Percentiles rank a stretch among this genome's conserved stretches.
phyloP scores from a whole-genome alignment of 2,888 invertebrate species.

The Limnephilus auricula region DNA sequence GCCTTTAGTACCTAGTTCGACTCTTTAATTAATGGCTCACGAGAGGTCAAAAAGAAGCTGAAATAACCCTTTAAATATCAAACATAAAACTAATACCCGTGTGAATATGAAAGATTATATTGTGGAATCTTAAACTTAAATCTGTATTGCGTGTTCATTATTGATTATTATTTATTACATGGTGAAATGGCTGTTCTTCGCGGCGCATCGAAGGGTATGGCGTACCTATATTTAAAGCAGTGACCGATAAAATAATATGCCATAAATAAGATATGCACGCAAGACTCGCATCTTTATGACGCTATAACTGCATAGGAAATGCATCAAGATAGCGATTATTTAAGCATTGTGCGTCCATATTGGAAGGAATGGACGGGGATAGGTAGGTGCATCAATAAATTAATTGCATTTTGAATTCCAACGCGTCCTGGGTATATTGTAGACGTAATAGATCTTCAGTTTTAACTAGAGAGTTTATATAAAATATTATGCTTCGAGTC shows the following conservation, averaged over 20 bases:
- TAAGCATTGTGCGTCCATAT: slow-evolving; percentile 2
- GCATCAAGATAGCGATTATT: neutral
- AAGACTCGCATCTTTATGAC: neutral
- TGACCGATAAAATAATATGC: neutral
- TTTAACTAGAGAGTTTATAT: neutral
- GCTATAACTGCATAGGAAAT: neutral
- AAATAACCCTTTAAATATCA: neutral
- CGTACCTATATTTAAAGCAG: neutral
- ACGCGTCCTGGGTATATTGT: neutral
- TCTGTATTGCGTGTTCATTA: neutral
- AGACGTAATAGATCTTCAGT: neutral
- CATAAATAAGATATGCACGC: neutral
- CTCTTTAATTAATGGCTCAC: neutral
- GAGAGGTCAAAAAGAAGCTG: neutral
- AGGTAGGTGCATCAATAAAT: neutral
- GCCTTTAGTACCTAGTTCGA: neutral
- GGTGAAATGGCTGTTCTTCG: neutral
- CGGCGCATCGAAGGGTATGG: neutral
- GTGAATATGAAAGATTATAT: neutral
- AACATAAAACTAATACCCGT: neutral
- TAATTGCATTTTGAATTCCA: neutral
- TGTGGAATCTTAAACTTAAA: neutral
- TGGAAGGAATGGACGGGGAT: neutral
- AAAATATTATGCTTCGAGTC: too few relatives aligned
- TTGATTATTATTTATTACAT: neutral